Evolutionary conservation across 2,888 invertebrate genomes (phyloP).

Genomic region (Theodoxus fluviatilis): DNA sequence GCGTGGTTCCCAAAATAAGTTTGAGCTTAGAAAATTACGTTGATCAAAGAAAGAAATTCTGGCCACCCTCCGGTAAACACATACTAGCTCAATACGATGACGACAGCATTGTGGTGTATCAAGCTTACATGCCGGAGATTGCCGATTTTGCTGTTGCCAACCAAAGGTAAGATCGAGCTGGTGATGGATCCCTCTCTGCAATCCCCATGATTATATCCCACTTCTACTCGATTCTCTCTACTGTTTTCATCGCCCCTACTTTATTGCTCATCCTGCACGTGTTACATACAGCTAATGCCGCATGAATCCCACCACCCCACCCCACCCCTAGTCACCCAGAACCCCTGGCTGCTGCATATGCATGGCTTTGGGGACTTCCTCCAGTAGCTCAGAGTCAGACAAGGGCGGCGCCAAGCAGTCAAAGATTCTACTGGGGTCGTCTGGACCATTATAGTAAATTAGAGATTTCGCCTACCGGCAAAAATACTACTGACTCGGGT

Average conservation of each 20-base stretch:
- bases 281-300: neutral
- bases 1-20: too few species aligned
- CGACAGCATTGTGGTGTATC: constrained; percentile 51
- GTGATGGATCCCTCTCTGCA: neutral
- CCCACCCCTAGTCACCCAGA: too few species aligned
- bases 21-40: constrained; percentile 29
- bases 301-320: too few species aligned
- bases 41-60: constrained; percentile 30
- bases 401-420: too few species aligned
- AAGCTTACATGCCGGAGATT: constrained; percentile 53
- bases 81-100: constrained; percentile 56
- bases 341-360: too few species aligned
- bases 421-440: too few species aligned
- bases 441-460: too few species aligned
- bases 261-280: neutral
- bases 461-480: too few species aligned
- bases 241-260: neutral
- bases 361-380: too few species aligned
- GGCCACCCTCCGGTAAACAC: constrained; percentile 54
- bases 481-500: too few species aligned
- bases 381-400: too few species aligned
- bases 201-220: neutral
- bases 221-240: too few species aligned
- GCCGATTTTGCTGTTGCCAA: constrained; percentile 51
- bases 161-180: constrained; percentile 40